Percentiles rank a stretch among this genome's conserved stretches.
phyloP scores from a whole-genome alignment of 1,140 invertebrate species.

The Apis laboriosa region DNA sequence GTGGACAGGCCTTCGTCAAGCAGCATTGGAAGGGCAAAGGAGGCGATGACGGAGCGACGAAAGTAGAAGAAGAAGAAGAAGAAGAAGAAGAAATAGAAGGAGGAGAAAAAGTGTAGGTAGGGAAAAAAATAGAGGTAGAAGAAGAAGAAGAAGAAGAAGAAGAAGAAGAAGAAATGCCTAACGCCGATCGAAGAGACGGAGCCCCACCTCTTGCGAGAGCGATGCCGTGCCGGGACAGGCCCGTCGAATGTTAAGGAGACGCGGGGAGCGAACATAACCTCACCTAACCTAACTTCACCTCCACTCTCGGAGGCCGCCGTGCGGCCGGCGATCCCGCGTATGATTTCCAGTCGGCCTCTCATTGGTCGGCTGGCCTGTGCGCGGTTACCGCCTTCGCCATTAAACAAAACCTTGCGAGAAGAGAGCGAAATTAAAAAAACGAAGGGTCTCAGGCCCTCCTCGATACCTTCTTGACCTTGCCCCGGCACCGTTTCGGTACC shows the following conservation, averaged over 20 bases:
- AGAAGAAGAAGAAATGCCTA: constrained; percentile 64
- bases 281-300: constrained; percentile 71
- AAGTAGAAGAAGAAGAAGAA: constrained; percentile 28
- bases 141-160: constrained; percentile 38
- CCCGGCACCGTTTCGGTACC: constrained; percentile 51
- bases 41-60: constrained; percentile 38
- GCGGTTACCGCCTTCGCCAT: constrained; percentile 73
- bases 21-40: constrained; percentile 37
- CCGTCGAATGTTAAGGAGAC: constrained; percentile 77
- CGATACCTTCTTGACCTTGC: constrained; percentile 60
- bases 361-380: constrained; percentile 72
- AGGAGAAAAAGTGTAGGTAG: constrained; percentile 35
- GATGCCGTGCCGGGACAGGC: constrained; percentile 72
- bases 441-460: constrained; percentile 51
- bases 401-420: constrained; percentile 71
- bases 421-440: constrained; percentile 67
- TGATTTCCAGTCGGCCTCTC: constrained; percentile 74
- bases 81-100: constrained; percentile 5
- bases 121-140: constrained; percentile 25
- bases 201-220: constrained; percentile 68
- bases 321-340: constrained; percentile 71
- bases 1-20: constrained; percentile 18
- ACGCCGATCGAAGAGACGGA: constrained; percentile 71
- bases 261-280: constrained; percentile 69
- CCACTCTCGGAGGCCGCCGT: constrained; percentile 63